These are phyloP conservation scores for Amphipoea lucens DNA, from an alignment of 2,888 invertebrate species.

Conservation along the genomic window DNA sequence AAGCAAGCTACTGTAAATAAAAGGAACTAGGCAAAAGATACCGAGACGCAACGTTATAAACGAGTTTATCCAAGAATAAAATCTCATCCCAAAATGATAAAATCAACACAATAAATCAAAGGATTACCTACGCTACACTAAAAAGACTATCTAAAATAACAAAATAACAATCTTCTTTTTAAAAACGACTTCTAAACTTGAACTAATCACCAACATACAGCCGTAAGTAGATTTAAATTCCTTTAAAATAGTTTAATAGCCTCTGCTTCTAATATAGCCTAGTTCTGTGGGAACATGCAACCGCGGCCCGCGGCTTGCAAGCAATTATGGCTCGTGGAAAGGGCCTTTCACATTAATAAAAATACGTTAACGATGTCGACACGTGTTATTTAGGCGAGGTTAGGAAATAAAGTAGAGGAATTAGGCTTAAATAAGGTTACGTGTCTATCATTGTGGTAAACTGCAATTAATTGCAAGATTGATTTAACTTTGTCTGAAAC, in stretches of 20 bases:
- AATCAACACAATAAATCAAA: conserved; percentile 13
- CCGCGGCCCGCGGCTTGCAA: conserved; percentile 56
- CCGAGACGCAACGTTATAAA: background rate
- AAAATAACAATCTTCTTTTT: background rate
- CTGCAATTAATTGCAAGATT: background rate
- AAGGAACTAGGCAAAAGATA: background rate
- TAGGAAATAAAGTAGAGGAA: conserved; percentile 18
- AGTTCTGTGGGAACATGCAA: conserved; percentile 59
- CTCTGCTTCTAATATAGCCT: conserved; percentile 25
- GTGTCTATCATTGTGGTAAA: background rate
- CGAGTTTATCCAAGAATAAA: background rate
- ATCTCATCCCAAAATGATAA: background rate
- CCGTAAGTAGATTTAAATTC: conserved; percentile 61
- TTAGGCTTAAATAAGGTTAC: background rate
- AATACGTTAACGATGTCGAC: conserved; percentile 53
- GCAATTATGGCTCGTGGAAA: conserved; percentile 61
- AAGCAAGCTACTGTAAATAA: background rate
- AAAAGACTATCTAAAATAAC: conserved; percentile 10
- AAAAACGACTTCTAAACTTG: conserved; percentile 19
- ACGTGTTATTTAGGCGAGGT: conserved; percentile 32
- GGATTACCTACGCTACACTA: background rate
- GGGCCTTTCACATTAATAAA: conserved; percentile 58
- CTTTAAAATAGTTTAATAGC: conserved; percentile 63
- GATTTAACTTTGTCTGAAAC: background rate
- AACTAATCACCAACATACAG: conserved; percentile 24